Percentiles rank a stretch among this genome's conserved stretches.
These are phyloP conservation scores for Tangara arthus DNA, from an alignment of 2,797 vertebrate species.

Conservation along the genomic window DNA sequence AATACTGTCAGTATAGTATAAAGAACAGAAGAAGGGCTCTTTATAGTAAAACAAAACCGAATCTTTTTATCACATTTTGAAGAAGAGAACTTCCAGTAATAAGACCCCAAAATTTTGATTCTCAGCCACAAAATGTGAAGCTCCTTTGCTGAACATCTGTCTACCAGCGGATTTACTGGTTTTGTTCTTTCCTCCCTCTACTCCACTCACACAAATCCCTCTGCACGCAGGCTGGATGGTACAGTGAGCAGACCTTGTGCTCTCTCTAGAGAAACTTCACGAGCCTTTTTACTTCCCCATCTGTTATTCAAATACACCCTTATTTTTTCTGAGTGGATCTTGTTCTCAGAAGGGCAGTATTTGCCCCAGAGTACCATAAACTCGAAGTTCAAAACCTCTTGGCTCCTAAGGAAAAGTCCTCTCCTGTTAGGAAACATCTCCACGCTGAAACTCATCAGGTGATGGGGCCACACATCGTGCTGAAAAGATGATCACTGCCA, in stretches of 20 bases:
- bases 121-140: background rate
- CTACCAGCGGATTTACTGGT: background rate
- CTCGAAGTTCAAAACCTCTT: background rate
- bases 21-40: background rate
- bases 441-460: background rate
- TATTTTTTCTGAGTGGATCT: background rate
- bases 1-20: background rate
- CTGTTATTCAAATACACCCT: background rate
- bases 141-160: background rate
- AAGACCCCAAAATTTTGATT: background rate
- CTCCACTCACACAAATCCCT: background rate
- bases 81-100: background rate
- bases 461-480: rapidly evolving
- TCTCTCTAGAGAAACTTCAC: slow-evolving; percentile 2
- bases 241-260: background rate
- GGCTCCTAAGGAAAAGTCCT: background rate
- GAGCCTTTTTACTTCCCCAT: background rate
- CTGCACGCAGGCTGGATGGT: background rate
- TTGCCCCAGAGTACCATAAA: background rate
- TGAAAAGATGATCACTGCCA: background rate
- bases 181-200: background rate
- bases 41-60: background rate
- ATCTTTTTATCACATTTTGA: background rate
- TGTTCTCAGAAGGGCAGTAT: background rate
- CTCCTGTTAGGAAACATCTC: background rate